Evolutionary conservation across 92 coral and sea anemone species (phyloP).

Genomic region (Actinernus sp.): DNA sequence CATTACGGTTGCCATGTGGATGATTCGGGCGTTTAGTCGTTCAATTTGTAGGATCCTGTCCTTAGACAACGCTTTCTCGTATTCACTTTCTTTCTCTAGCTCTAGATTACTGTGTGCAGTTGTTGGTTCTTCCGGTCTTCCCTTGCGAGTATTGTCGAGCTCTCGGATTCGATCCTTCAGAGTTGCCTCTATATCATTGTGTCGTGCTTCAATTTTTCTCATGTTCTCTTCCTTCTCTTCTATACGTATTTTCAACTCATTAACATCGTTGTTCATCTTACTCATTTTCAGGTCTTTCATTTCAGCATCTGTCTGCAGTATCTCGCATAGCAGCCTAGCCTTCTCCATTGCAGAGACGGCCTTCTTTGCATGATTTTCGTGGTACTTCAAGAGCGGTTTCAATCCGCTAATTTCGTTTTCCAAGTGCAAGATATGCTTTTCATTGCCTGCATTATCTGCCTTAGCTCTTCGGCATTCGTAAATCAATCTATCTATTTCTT

Average conservation of each 20-base stretch:
- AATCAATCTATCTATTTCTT: constrained; percentile 42
- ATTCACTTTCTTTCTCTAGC: not conserved
- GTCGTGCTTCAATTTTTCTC: not conserved
- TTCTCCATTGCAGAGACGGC: constrained; percentile 18
- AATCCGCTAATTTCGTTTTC: constrained; percentile 29
- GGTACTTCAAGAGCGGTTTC: constrained; percentile 18
- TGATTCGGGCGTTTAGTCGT: constrained; percentile 9
- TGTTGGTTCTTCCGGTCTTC: not conserved
- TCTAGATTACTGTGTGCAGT: not conserved
- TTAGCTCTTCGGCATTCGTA: constrained; percentile 31
- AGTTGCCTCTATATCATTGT: not conserved
- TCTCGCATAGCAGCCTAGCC: constrained; percentile 20
- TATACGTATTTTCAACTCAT: not conserved
- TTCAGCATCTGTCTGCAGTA: constrained; percentile 30
- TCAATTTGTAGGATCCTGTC: constrained; percentile 3
- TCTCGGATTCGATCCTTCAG: not conserved
- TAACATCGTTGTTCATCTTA: constrained; percentile 1
- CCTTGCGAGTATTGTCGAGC: not conserved
- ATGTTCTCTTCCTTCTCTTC: not conserved
- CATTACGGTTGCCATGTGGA: constrained; percentile 19
- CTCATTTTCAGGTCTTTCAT: constrained; percentile 12
- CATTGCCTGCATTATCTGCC: constrained; percentile 4
- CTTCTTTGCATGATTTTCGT: constrained; percentile 17
- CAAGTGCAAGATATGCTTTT: constrained; percentile 19
- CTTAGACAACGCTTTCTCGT: not conserved